A percentile compares a stretch with the other conserved stretches of the same genome.
phyloP scores from a whole-genome alignment of 2,888 invertebrate species.

The Dasypolia templi region DNA sequence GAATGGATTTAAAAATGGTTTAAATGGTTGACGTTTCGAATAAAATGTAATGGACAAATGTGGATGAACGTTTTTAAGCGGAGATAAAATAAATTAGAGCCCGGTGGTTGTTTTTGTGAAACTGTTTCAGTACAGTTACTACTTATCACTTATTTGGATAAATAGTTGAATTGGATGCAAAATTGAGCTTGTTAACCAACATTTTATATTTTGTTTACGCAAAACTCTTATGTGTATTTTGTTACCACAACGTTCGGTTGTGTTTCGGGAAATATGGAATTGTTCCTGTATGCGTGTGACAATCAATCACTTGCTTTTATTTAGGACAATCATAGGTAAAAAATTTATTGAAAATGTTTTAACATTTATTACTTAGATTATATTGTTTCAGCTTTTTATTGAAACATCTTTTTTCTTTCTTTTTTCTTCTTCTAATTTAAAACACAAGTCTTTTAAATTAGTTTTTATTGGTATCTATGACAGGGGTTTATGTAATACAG shows the following conservation, averaged over 20 bases:
- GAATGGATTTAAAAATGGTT: conserved; percentile 32
- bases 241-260: background rate
- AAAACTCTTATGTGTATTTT: conserved; percentile 3
- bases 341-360: background rate
- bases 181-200: conserved; percentile 39
- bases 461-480: too few species aligned
- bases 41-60: conserved; percentile 43
- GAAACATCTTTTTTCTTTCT: too few species aligned
- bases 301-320: background rate
- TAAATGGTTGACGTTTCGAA: conserved; percentile 34
- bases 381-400: background rate
- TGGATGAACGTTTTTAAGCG: conserved; percentile 27
- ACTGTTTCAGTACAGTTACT: conserved; percentile 43
- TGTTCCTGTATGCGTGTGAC: background rate
- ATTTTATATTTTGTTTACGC: conserved; percentile 44
- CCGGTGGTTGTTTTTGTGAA: conserved; percentile 29
- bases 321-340: background rate
- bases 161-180: conserved; percentile 30
- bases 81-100: conserved; percentile 42
- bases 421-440: too few species aligned
- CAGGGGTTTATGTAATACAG: background rate
- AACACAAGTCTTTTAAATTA: too few species aligned
- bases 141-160: conserved; percentile 41
- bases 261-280: background rate
- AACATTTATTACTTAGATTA: background rate